Evolutionary conservation across 1,140 invertebrate species (phyloP), one percentile per base, ranked within the genome.

Genomic region (Kradibia gibbosae): DNA sequence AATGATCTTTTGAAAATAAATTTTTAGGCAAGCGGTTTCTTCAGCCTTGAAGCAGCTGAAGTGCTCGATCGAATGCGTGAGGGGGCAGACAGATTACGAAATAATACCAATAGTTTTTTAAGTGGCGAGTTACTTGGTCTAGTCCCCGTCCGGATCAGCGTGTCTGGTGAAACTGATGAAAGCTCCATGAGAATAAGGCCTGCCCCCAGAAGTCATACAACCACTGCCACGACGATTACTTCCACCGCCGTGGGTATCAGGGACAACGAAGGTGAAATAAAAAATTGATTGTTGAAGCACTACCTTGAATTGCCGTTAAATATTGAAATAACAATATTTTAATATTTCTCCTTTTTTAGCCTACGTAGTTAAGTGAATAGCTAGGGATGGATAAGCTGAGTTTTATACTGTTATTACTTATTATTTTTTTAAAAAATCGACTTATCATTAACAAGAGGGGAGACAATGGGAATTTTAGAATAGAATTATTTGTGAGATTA

Each of bases 51-150:
- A 85, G 92, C 92, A 3, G 90, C 93, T 0, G 94, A 94, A 85
- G 93, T 94, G 42, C 90, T 94, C 10, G 93, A 94, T 86, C 93
- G 94, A 85, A 93, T 94, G 83, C 90, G 93, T 57, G 94, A 94
- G 86, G 93, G 94, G 45, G 92, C 93, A 36, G 95, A 96, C 82
- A 93, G 95, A 87, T 92, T 95, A 78, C 93, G 95, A 45, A 96
- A 96, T 88, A 96, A 95, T 86, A 95, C 95, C 42, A 96, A 96
- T 88, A 95, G 94, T 88, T 94, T 96, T 85, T 89, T 96, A 8
- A 95, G 95, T 45, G 93, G 94, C 76, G 94, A 94, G 87, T 88
- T 94, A 86, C 90, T 93, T 83, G 88, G 89, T 84, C 86, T 91
- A 81, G 89, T 91, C 81, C 91, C 92, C 50, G 91, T 92, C 74